Conservation (phyloP, 2,888 invertebrate genomes). For the Toxonevra muliebris region DNA sequence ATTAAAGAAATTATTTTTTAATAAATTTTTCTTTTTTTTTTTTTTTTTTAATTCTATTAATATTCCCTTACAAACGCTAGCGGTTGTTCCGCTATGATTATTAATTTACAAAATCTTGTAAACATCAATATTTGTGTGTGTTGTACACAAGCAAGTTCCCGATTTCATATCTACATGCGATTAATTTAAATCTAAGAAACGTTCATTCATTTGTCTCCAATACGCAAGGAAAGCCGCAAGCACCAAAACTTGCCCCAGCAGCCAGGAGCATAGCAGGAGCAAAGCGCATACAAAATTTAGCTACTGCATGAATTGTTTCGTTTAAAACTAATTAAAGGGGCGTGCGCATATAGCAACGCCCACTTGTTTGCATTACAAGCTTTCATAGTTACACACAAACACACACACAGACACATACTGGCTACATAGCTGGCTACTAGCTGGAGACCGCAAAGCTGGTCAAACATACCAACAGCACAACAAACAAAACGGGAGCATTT, state of each 20-base stretch:
- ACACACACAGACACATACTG: background rate
- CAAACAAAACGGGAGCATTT: slow-evolving; percentile 29
- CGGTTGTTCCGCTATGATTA: no score
- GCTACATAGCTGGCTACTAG: slow-evolving; percentile 15
- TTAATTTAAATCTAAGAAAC: background rate
- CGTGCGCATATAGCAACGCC: slow-evolving; percentile 48
- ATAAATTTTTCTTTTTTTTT: no score
- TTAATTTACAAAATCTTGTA: no score
- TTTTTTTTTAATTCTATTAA: no score
- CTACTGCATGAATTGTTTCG: slow-evolving; percentile 47
- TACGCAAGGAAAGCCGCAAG: background rate
- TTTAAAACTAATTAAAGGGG: slow-evolving; percentile 56
- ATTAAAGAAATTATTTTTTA: no score
- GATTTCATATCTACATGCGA: background rate
- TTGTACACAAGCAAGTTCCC: no score
- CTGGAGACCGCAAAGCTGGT: no score
- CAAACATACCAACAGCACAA: no score
- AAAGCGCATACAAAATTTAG: background rate
- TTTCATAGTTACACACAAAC: background rate
- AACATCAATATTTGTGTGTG: no score
- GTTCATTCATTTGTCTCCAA: background rate
- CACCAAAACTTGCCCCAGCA: background rate
- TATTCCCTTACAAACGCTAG: no score
- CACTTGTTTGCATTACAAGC: slow-evolving; percentile 33
- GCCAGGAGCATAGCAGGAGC: background rate